phyloP scores from a whole-genome alignment of 2,113 vertebrate species.

The Cinclus mexicanus region DNA sequence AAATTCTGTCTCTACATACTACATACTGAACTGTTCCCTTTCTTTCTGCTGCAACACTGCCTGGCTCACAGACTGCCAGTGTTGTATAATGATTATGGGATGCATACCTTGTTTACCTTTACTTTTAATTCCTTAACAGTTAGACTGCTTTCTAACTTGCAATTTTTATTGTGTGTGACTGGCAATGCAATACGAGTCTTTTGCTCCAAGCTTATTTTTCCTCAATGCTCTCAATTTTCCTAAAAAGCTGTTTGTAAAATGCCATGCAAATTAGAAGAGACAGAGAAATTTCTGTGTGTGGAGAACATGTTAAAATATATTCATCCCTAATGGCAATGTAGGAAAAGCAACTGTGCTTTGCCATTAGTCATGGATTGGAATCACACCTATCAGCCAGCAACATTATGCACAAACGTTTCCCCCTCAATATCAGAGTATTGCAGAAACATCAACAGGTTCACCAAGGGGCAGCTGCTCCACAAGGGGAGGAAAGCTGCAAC shows the following conservation, averaged over 20 bases:
- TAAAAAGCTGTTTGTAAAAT: conserved; percentile 35
- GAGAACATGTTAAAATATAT: not conserved
- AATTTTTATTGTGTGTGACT: not conserved
- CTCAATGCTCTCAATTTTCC: not conserved
- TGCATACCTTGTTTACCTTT: conserved; percentile 4
- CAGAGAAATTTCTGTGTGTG: not conserved
- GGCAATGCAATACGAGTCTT: not conserved
- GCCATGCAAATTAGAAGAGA: not conserved
- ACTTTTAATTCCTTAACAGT: conserved; percentile 16
- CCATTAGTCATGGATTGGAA: not conserved
- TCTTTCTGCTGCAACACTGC: not conserved
- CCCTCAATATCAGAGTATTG: not conserved
- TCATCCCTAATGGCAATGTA: not conserved
- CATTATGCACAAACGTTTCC: not conserved
- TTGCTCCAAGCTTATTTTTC: not conserved
- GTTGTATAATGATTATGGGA: not conserved
- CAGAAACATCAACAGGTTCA: not conserved
- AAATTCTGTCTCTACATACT: not conserved
- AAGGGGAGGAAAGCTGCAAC: not conserved
- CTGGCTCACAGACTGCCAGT: not conserved
- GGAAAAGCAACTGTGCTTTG: not conserved
- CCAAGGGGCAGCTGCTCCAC: accelerated
- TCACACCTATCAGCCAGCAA: not conserved
- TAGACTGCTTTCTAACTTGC: not conserved
- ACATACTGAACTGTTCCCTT: not conserved